Evolutionary conservation across 2,888 invertebrate genomes (phyloP).

Genomic region (Pristionchus arcanus): DNA sequence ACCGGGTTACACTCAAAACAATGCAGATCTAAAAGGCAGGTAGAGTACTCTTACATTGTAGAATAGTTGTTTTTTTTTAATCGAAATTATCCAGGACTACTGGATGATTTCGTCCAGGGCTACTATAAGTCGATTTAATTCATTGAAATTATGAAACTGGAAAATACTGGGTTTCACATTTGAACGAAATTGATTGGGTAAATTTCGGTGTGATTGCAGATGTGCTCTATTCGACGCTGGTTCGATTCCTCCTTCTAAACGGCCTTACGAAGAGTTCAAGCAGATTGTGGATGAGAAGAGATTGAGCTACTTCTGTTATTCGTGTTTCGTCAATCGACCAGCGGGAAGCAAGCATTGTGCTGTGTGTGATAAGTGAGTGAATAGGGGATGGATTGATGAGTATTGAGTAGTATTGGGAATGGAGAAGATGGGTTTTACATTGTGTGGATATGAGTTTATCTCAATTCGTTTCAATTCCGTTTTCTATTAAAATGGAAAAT

Average conservation of each 20-base stretch:
- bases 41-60: no score
- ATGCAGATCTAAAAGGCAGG: no score
- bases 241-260: slow-evolving; percentile 40
- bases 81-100: no score
- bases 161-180: neutral
- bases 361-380: slow-evolving; percentile 65
- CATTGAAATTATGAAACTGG: neutral
- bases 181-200: no score
- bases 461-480: no score
- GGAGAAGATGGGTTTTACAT: no score
- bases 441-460: no score
- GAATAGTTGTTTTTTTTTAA: neutral
- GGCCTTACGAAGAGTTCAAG: slow-evolving; percentile 50
- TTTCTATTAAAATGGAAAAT: no score
- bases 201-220: neutral
- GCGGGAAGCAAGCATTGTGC: slow-evolving; percentile 66
- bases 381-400: no score
- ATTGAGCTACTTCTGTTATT: slow-evolving; percentile 55
- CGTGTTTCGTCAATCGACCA: slow-evolving; percentile 55
- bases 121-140: neutral
- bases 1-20: no score
- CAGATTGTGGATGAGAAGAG: slow-evolving; percentile 52
- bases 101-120: neutral
- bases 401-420: no score
- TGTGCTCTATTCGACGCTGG: slow-evolving; percentile 52